Base-by-base conservation (phyloP, 2,888 invertebrate species). In the Ptilodon capucinus region DNA sequence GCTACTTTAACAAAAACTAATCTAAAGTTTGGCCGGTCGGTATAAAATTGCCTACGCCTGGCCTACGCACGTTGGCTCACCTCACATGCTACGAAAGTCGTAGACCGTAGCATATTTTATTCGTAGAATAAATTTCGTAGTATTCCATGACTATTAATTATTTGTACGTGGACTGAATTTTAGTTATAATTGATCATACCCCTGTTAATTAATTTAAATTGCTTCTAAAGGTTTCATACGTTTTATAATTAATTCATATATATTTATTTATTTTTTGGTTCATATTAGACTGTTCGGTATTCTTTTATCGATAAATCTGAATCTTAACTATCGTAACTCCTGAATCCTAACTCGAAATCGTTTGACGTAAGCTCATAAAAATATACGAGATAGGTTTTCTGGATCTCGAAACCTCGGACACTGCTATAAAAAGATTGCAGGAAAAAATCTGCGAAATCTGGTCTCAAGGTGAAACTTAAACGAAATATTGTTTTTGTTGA, bases 1-100 rank as follows among this genome's bases (percentile, higher is more conserved):
- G 57, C 42, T 28, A 11, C 21, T 47, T 50, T 52, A 51, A 48
- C 39, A 43, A 62, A 63, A 61, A 64, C 54, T 57, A 60, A 64
- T 60, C 49, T 60, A 49, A 63, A 63, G 50, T 64, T 62, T 51
- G 46, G 51, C 51, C 40, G 38, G 35, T 32, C 17, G 57, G 53
- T n/a, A 57, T 60, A 63, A 59, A 56, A 63, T 60, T 39, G 13
- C 21, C 21, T 39, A 36, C 35, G 35, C 17, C 11, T 13, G 16
- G 17, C 18, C 47, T 44, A 40, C 21, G 46, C 43, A 40, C 42
- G 40, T 47, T 58, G 42, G 50, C 17, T 17, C 39, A 14, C 8
- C 6, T 28, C n/a, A 32, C 45, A 41, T 41, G 54, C 51, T 57
- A 51, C 53, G 47, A 38, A 59, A 59, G 46, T 42, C 63, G 63